phyloP scores from a whole-genome alignment of 2,888 invertebrate genomes.

The Catocala fraxini region DNA sequence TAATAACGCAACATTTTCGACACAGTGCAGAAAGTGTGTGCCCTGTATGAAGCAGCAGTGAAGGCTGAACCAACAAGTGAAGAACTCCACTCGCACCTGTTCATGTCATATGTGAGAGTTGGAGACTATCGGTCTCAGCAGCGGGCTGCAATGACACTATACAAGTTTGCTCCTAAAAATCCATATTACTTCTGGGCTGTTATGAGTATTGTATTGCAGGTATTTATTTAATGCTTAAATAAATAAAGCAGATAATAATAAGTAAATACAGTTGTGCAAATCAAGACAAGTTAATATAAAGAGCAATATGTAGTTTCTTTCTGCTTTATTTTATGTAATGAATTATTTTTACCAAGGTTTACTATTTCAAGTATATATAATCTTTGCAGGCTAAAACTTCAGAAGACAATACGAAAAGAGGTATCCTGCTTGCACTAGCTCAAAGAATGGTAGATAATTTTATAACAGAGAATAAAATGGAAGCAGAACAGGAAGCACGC shows the following conservation, averaged over 20 bases:
- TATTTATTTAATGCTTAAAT: conserved; percentile 57
- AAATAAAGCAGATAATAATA: no score
- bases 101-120: conserved; percentile 97
- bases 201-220: conserved; percentile 98
- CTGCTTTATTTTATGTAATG: no score
- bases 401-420: conserved; percentile 87
- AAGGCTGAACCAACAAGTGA: conserved; percentile 95
- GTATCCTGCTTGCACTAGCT: conserved; percentile 94
- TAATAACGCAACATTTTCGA: conserved; percentile 27
- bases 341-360: neutral
- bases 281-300: no score
- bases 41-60: conserved; percentile 95
- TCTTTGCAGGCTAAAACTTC: conserved; percentile 73
- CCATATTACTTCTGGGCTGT: conserved; percentile 99
- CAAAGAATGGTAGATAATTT: conserved; percentile 98
- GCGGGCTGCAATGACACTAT: conserved; percentile 95
- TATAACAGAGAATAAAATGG: conserved; percentile 94
- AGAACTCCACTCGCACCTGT: conserved; percentile 96
- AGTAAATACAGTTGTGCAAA: no score
- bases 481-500: conserved; percentile 97
- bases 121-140: conserved; percentile 97
- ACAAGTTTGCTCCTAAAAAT: conserved; percentile 96
- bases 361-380: conserved; percentile 10
- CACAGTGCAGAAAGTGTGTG: conserved; percentile 95
- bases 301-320: no score